Conservation (phyloP, 92 coral and sea anemone species). For the Umimayanthus kanabou region DNA sequence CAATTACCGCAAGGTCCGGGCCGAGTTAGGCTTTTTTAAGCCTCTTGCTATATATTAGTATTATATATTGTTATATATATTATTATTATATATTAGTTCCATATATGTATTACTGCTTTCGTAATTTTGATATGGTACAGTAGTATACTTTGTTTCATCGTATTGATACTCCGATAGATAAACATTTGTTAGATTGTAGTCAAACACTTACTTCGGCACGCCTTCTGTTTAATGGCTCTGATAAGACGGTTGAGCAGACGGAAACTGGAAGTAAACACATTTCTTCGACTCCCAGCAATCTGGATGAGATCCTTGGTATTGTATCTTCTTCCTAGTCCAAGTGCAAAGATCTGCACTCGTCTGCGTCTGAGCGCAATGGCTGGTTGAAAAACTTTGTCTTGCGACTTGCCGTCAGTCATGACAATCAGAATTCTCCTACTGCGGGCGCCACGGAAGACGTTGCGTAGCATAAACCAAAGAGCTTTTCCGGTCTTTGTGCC, state of each 20-base stretch:
- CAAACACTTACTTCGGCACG: constrained; percentile 59
- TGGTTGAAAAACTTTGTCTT: constrained; percentile 66
- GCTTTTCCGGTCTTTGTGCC: constrained; percentile 92
- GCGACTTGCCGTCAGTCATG: constrained; percentile 86
- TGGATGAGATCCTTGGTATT: constrained; percentile 55
- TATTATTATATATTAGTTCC: too few relatives aligned
- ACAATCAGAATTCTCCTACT: constrained; percentile 58
- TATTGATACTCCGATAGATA: background rate
- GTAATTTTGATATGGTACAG: background rate
- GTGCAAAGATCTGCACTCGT: constrained; percentile 68
- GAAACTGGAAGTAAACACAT: constrained; percentile 71
- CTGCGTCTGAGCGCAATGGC: constrained; percentile 60
- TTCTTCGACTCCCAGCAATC: constrained; percentile 71
- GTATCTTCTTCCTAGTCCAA: constrained; percentile 74
- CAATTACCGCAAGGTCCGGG: too few relatives aligned
- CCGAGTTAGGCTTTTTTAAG: too few relatives aligned
- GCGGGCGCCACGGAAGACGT: constrained; percentile 63
- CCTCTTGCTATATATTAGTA: too few relatives aligned
- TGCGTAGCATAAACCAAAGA: constrained; percentile 55
- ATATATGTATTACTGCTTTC: background rate
- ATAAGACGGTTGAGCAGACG: constrained; percentile 58
- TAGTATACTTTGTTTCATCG: background rate
- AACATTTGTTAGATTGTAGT: background rate
- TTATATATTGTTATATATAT: too few relatives aligned
- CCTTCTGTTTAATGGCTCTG: constrained; percentile 60